A percentile compares a stretch with the other conserved stretches of the same genome.
phyloP scores from a whole-genome alignment of 2,888 invertebrate genomes.

The Acronicta psi region DNA sequence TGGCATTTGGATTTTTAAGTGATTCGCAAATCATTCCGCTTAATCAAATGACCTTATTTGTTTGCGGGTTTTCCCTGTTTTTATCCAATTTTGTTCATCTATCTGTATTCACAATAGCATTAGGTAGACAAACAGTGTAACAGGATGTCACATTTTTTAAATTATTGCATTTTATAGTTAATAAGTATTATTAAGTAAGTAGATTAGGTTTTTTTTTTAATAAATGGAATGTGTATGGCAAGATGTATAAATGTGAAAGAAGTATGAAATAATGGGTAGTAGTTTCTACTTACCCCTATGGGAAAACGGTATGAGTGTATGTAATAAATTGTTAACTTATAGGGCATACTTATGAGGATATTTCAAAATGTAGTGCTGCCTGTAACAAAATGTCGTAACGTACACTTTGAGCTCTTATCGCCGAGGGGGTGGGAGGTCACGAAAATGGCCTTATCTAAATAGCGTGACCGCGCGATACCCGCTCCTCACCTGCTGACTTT shows the following conservation, averaged over 20 bases:
- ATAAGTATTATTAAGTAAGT: no score
- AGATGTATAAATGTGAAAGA: no score
- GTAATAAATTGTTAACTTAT: neutral
- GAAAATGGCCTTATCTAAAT: constrained; percentile 85
- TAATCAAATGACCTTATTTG: constrained; percentile 86
- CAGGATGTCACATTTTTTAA: no score
- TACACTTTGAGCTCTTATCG: constrained; percentile 73
- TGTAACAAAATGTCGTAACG: constrained; percentile 65
- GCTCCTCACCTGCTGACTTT: constrained; percentile 83
- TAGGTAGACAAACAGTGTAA: no score
- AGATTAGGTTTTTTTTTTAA: no score
- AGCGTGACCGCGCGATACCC: constrained; percentile 84
- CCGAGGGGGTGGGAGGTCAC: constrained; percentile 74
- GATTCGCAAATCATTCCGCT: constrained; percentile 86
- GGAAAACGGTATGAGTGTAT: no score
- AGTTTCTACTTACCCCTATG: no score
- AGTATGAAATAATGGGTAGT: no score
- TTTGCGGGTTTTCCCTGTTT: constrained; percentile 72
- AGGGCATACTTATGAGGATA: constrained; percentile 26
- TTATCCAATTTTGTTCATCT: constrained; percentile 49
- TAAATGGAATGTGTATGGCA: no score
- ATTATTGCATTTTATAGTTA: no score
- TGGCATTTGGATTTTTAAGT: constrained; percentile 85
- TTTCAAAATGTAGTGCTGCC: constrained; percentile 44
- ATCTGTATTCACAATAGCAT: no score